Conservation (phyloP, 2,888 invertebrate genomes). For the Morinoia aosen region DNA sequence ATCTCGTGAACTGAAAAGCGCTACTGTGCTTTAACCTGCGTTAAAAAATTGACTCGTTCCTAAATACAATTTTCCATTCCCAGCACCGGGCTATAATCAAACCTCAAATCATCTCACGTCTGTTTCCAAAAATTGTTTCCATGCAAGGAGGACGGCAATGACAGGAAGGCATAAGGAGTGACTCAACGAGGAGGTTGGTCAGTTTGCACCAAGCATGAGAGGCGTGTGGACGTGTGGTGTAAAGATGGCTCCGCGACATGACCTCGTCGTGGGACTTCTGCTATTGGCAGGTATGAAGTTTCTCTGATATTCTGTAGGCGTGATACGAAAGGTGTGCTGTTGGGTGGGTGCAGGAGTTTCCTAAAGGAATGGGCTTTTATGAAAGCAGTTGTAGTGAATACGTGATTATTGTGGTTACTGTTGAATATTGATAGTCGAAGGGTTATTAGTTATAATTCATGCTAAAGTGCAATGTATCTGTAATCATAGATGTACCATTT, state of each 20-base stretch:
- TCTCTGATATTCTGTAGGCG: neutral
- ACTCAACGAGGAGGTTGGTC: neutral
- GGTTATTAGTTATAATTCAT: too few species aligned
- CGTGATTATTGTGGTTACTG: too few species aligned
- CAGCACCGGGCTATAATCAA: neutral
- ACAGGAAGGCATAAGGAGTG: neutral
- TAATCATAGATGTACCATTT: too few species aligned
- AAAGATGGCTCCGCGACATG: conserved; percentile 40
- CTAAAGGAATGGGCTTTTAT: too few species aligned
- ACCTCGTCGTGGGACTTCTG: conserved; percentile 35
- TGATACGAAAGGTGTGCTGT: neutral
- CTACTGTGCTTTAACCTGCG: neutral
- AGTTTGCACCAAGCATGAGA: conserved; percentile 42
- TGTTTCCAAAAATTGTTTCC: neutral
- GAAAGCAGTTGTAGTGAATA: too few species aligned
- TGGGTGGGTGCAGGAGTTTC: too few species aligned
- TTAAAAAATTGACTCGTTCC: neutral
- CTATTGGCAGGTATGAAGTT: conserved; percentile 21
- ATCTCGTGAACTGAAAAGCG: neutral
- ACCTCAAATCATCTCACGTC: neutral
- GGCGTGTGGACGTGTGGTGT: conserved; percentile 49
- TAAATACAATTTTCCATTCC: neutral
- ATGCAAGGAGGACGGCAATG: neutral
- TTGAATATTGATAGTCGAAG: too few species aligned
- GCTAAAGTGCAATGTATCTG: too few species aligned